These are phyloP conservation scores for Lampris incognitus DNA, from an alignment of 2,113 vertebrate genomes.

Conservation along the genomic window DNA sequence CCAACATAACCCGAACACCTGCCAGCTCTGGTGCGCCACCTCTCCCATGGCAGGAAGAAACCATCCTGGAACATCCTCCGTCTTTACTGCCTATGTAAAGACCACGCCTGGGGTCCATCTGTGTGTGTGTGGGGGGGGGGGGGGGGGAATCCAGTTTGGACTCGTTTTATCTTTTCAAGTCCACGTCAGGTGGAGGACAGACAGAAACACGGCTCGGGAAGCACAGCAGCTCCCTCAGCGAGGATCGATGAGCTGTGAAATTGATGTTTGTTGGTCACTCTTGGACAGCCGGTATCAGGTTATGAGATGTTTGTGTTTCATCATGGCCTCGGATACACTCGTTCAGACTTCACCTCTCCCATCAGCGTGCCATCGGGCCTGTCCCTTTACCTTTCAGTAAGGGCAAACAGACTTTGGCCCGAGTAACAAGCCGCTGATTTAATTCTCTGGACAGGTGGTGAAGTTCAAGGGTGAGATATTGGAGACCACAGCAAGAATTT, in stretches of 20 bases:
- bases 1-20: too few relatives aligned
- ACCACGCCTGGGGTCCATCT: not conserved
- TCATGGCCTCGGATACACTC: conserved; percentile 6
- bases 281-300: not conserved
- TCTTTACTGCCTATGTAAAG: not conserved
- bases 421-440: too few relatives aligned
- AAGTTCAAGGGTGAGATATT: too few relatives aligned
- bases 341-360: too few relatives aligned
- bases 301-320: conserved; percentile 9
- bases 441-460: too few relatives aligned
- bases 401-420: too few relatives aligned
- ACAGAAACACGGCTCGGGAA: conserved; percentile 42
- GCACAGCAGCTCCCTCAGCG: conserved; percentile 29
- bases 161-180: too few relatives aligned
- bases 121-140: not conserved
- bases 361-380: too few relatives aligned
- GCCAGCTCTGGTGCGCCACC: too few relatives aligned
- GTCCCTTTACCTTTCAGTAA: too few relatives aligned
- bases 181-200: not conserved
- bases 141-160: not conserved
- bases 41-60: not conserved
- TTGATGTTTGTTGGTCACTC: conserved; percentile 11
- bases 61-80: not conserved
- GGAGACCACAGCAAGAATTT: too few relatives aligned
- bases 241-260: conserved; percentile 41